These are phyloP conservation scores for Chondrosia reniformis DNA, from an alignment of 37 sponge, comb jelly and placozoan genomes.

Conservation along the genomic window DNA sequence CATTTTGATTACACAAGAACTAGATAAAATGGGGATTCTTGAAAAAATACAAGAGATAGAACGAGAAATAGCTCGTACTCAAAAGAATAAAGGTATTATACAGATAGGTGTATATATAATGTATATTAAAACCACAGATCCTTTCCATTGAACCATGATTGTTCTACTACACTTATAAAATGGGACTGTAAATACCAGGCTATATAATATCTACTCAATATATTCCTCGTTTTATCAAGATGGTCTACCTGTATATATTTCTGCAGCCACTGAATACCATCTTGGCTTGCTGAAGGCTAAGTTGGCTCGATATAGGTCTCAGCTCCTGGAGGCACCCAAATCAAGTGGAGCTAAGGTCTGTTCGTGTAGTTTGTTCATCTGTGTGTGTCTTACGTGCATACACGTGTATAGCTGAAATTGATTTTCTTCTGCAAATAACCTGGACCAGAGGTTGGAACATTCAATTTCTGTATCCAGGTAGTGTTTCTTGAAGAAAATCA, in stretches of 20 bases:
- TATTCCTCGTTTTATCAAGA: neutral
- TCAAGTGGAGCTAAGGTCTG: conserved; percentile 57
- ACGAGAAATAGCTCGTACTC: conserved; percentile 94
- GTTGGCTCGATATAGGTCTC: conserved; percentile 94
- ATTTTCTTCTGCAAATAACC: no score
- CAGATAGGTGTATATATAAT: neutral
- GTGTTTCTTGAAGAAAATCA: no score
- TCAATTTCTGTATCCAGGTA: no score
- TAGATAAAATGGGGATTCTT: conserved; percentile 90
- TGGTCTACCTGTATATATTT: no score
- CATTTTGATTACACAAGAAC: no score
- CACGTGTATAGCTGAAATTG: neutral
- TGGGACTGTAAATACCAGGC: neutral
- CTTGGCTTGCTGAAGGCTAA: conserved; percentile 98
- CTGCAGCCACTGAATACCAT: conserved; percentile 98
- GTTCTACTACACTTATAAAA: conserved; percentile 4
- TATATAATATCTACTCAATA: neutral
- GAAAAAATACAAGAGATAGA: conserved; percentile 98
- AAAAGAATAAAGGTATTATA: conserved; percentile 93
- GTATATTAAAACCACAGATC: no score
- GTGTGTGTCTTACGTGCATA: neutral
- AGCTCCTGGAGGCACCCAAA: conserved; percentile 80
- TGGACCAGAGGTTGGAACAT: no score
- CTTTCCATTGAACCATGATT: no score
- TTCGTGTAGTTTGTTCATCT: neutral